Evolutionary conservation across 2,113 vertebrate genomes (phyloP), one percentile per base, ranked within the genome.

Genomic region (Chaetura pelagica): DNA sequence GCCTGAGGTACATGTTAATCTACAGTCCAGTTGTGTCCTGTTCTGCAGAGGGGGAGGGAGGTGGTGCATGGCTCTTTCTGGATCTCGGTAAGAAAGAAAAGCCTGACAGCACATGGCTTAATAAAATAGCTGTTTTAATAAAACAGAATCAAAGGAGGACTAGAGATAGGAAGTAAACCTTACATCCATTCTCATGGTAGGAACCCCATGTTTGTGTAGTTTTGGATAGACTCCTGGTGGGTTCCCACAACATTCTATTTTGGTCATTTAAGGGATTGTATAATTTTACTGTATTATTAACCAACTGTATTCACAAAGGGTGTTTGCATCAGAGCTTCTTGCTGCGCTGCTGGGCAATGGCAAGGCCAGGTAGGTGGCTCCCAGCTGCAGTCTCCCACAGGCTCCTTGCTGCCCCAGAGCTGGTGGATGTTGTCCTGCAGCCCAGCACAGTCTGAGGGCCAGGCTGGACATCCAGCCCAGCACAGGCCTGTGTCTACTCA

Each of bases 161-260:
- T 13, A 15, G 38, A 30, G 26, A 42, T 12, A 42, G 15, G 20
- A 8, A 30, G n/a, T 42, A 20, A 34, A 77, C 42, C 4, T 29
- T 29, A 2, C 5, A 4, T 38, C 24, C 24, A 19, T 64, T 58
- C 7, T 4, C 1, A 0, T 7, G 11, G 6, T 30, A 35, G 8
- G 15, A 78, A 4, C 32, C 29, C 18, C 10, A 0, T 4, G 2
- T 19, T 15, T 12, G 0, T 27, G 32, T 42, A 7, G 48, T 15
- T 3, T 22, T 15, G 15, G 34, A 3, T 34, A 34, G 46, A 6
- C 19, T 16, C 21, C 3, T 4, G 5, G 0, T 16, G n/a, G 49
- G 40, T 42, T 42, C 40, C 40, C 40, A 42, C 40, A 42, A 42
- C 40, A 42, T 42, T 42, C 40, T 42, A 14, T 51, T 77, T 26